phyloP scores from a whole-genome alignment of 2,888 invertebrate genomes.

The Diabrotica balteata region DNA sequence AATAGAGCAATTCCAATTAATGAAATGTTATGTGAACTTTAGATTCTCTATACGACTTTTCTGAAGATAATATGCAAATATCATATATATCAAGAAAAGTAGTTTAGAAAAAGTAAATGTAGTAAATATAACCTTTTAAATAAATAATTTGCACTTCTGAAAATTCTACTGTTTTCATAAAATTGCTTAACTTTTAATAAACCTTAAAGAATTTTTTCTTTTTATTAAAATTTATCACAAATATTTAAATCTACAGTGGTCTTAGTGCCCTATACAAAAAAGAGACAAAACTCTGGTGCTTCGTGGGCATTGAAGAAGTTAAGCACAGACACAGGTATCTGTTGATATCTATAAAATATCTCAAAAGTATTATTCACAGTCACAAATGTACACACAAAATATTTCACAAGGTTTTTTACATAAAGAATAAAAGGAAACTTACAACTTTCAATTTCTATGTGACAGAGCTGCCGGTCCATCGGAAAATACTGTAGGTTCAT shows the following conservation, averaged over 20 bases:
- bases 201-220: too few species aligned
- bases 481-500: constrained; percentile 97
- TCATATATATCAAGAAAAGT: too few species aligned
- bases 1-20: too few species aligned
- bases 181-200: too few species aligned
- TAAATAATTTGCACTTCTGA: too few species aligned
- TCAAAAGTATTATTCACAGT: constrained; percentile 25
- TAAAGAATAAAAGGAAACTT: constrained; percentile 65
- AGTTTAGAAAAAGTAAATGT: too few species aligned
- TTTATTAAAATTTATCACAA: too few species aligned
- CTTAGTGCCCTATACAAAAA: constrained; percentile 35
- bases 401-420: constrained; percentile 13
- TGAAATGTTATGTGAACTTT: too few species aligned
- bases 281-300: constrained; percentile 24
- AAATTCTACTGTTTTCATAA: too few species aligned
- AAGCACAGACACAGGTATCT: constrained; percentile 59
- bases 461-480: constrained; percentile 94
- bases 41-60: too few species aligned
- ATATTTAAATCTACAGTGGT: not conserved
- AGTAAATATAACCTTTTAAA: too few species aligned
- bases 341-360: constrained; percentile 49
- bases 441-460: constrained; percentile 98
- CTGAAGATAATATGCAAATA: too few species aligned
- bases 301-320: constrained; percentile 16
- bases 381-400: constrained; percentile 26